Evolutionary conservation across 2,888 invertebrate species (phyloP).

Genomic region (Microctonus aethiopoides): DNA sequence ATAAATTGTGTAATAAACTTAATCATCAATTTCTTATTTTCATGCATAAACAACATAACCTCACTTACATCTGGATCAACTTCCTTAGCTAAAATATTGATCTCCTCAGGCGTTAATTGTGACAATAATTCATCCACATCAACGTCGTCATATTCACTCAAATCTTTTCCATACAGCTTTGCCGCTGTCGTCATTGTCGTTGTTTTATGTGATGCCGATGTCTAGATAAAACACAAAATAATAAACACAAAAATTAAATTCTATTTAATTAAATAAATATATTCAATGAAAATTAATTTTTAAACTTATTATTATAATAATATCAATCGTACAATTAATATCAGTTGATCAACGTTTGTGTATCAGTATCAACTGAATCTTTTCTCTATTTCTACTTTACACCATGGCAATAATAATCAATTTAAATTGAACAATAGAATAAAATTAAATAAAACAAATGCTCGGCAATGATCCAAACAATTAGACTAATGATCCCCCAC

Average conservation of each 20-base stretch:
- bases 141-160: constrained; percentile 91
- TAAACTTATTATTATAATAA: too few species aligned
- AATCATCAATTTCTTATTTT: too few species aligned
- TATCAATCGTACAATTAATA: too few species aligned
- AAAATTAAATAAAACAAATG: constrained; percentile 38
- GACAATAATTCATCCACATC: constrained; percentile 95
- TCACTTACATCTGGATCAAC: constrained; percentile 98
- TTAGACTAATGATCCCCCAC: constrained; percentile 56
- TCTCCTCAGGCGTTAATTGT: constrained; percentile 94
- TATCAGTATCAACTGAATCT: neutral
- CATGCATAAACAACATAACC: constrained; percentile 19
- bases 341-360: neutral
- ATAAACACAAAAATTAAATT: neutral
- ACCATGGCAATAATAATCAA: neutral
- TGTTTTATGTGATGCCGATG: constrained; percentile 88
- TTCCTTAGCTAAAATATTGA: constrained; percentile 97
- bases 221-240: constrained; percentile 74
- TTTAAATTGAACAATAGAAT: neutral
- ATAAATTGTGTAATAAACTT: neutral
- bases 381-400: neutral
- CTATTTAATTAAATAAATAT: neutral
- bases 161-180: constrained; percentile 89
- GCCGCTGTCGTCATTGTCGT: constrained; percentile 92
- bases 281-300: too few species aligned
- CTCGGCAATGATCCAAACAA: constrained; percentile 59